Evolutionary conservation across 2,113 vertebrate species (phyloP).

Genomic region (Danionella cerebrum): DNA sequence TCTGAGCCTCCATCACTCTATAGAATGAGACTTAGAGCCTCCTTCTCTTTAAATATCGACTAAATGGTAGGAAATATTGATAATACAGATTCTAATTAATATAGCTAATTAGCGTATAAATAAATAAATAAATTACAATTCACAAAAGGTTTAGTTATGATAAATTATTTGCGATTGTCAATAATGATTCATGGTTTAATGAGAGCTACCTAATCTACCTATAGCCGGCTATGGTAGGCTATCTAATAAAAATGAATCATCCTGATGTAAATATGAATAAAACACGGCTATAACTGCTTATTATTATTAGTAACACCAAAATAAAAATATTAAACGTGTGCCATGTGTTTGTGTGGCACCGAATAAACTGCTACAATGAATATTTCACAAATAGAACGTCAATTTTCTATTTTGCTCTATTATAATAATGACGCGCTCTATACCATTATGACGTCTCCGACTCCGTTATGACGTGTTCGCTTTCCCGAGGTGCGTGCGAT

Average conservation of each 20-base stretch:
- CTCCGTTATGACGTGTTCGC: conserved; percentile 34
- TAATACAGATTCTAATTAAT: conserved; percentile 57
- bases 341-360: conserved; percentile 11
- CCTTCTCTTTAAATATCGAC: conserved; percentile 37
- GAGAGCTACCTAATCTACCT: conserved; percentile 40
- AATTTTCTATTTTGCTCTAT: conserved; percentile 4
- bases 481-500: conserved; percentile 44
- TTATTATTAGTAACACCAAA: no score
- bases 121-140: conserved; percentile 72
- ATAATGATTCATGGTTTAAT: conserved; percentile 46
- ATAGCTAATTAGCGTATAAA: conserved; percentile 51
- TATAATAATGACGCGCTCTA: conserved; percentile 6
- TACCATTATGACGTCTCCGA: conserved; percentile 7
- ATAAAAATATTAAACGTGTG: conserved; percentile 32
- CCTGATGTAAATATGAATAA: conserved; percentile 25
- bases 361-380: conserved; percentile 22
- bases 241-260: no score
- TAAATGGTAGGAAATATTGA: conserved; percentile 51
- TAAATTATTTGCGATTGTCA: conserved; percentile 56
- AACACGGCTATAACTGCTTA: conserved; percentile 34
- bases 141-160: conserved; percentile 46
- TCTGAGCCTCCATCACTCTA: conserved; percentile 54
- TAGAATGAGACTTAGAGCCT: conserved; percentile 28
- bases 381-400: conserved; percentile 22
- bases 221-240: conserved; percentile 46